These are phyloP conservation scores for Hedychridium roseum DNA, from an alignment of 2,888 invertebrate genomes.

Conservation along the genomic window DNA sequence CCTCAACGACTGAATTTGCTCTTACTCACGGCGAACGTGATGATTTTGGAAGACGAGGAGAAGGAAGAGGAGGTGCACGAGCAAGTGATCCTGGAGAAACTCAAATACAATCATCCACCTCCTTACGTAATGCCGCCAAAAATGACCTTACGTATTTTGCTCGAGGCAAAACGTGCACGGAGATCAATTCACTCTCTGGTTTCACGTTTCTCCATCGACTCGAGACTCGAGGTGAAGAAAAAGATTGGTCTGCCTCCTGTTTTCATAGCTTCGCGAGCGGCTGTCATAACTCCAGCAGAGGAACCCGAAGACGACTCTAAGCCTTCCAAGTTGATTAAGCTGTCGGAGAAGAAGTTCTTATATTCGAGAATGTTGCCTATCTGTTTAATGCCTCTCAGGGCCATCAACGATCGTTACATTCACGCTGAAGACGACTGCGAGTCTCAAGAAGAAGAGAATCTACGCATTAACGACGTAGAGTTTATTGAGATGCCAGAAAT, in stretches of 20 bases:
- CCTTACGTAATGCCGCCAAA: slow-evolving; percentile 52
- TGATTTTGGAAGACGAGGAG: slow-evolving; percentile 31
- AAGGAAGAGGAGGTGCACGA: slow-evolving; percentile 20
- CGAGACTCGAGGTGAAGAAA: slow-evolving; percentile 49
- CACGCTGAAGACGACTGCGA: slow-evolving; percentile 27
- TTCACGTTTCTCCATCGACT: slow-evolving; percentile 58
- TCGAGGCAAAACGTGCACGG: slow-evolving; percentile 54
- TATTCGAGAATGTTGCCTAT: slow-evolving; percentile 47
- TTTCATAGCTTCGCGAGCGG: neutral
- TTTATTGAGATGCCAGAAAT: slow-evolving; percentile 31
- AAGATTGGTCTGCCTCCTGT: slow-evolving; percentile 27
- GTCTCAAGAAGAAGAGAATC: neutral
- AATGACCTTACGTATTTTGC: slow-evolving; percentile 44
- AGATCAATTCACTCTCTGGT: slow-evolving; percentile 54
- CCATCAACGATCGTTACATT: slow-evolving; percentile 53
- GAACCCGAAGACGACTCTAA: slow-evolving; percentile 4
- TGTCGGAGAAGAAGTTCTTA: slow-evolving; percentile 50
- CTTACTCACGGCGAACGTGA: slow-evolving; percentile 50
- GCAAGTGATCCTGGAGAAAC: slow-evolving; percentile 36
- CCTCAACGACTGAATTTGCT: slow-evolving; percentile 52
- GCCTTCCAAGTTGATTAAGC: slow-evolving; percentile 49
- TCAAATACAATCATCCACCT: slow-evolving; percentile 53
- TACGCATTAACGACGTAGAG: neutral
- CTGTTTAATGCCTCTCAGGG: slow-evolving; percentile 53
- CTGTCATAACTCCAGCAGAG: slow-evolving; percentile 4